Evolutionary conservation across 1,140 invertebrate species (phyloP), one percentile per base, ranked within the genome.

Genomic region (Coptotermes formosanus): DNA sequence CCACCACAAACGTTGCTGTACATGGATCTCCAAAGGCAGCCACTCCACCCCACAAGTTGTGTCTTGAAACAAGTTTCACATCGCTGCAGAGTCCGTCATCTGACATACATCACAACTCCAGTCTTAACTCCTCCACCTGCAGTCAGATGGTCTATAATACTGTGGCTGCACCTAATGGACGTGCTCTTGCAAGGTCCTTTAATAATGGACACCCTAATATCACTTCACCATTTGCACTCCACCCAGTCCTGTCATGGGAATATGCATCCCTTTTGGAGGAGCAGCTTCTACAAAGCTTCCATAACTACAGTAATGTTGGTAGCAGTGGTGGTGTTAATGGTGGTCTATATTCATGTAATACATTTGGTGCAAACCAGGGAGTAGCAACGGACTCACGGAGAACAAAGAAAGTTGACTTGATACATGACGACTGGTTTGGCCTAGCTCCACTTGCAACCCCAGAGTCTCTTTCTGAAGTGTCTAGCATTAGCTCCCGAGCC

Each of bases 381-480:
- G 45, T 45, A 44, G 14, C 9, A 19, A 30, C 16, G 19, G 83
- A 44, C 43, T 52, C 64, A 14, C 21, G n/a, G 30, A 81, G 32
- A 4, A 45, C 69, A 25, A 6, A 30, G 32, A 89, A 90, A 82
- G 88, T 93, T 7, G 93, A 93, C 87, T 88, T 93, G 12, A 90
- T 93, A 38, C 92, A 93, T 87, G 93, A 94, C 85, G 94, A 95
- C 88, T 95, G 94, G 92, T 93, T 93, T 88, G 93, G 93, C 6
- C 90, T 95, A 38, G 96, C 96, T 0, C 96, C 97, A 0, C 89
- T 98, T 38, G 97, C 97, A 3, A 96, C 96, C 45, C 96, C 97
- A 2, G 96, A 98, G 90, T 97, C 95, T 3, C 89, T 97, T 6
- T 97, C 96, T 0, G 96, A 97, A 90, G 93, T 95, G 11, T 91